Conservation (phyloP, 2,888 invertebrate species). For the Drosophila maculinotata region DNA sequence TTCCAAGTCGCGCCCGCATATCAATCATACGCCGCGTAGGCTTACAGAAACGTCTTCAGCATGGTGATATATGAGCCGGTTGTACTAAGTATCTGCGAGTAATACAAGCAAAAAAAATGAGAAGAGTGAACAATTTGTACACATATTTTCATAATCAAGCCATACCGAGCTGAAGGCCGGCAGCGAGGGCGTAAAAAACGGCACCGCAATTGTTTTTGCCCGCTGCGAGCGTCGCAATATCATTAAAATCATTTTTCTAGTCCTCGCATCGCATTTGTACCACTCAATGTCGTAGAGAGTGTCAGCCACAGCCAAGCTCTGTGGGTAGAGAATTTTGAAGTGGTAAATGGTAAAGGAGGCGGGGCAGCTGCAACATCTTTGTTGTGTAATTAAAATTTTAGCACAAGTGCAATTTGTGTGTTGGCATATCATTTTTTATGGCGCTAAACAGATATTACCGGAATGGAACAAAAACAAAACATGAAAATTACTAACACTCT, state of each 20-base stretch:
- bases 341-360: not conserved
- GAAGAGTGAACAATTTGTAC: slow-evolving; percentile 32
- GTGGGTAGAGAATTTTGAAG: slow-evolving; percentile 5
- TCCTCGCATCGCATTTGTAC: slow-evolving; percentile 83
- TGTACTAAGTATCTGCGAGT: slow-evolving; percentile 80
- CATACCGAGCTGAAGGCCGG: slow-evolving; percentile 81
- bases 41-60: slow-evolving; percentile 78
- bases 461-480: slow-evolving; percentile 17
- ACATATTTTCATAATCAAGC: slow-evolving; percentile 53
- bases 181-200: slow-evolving; percentile 83
- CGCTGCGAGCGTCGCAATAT: slow-evolving; percentile 82
- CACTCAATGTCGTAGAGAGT: slow-evolving; percentile 82
- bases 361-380: slow-evolving; percentile 33
- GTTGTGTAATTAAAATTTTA: slow-evolving; percentile 77
- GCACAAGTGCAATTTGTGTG: slow-evolving; percentile 73
- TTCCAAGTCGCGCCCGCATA: slow-evolving; percentile 34
- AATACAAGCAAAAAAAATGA: slow-evolving; percentile 4
- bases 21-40: slow-evolving; percentile 73
- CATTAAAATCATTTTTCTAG: slow-evolving; percentile 83
- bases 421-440: slow-evolving; percentile 62
- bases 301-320: slow-evolving; percentile 82
- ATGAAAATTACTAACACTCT: slow-evolving; percentile 77
- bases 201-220: slow-evolving; percentile 79
- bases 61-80: slow-evolving; percentile 82
- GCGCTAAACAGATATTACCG: slow-evolving; percentile 67